Percentiles rank a stretch among this genome's conserved stretches.
phyloP scores from a whole-genome alignment of 2,797 vertebrate genomes.

The Hippopotamyrus pictus region DNA sequence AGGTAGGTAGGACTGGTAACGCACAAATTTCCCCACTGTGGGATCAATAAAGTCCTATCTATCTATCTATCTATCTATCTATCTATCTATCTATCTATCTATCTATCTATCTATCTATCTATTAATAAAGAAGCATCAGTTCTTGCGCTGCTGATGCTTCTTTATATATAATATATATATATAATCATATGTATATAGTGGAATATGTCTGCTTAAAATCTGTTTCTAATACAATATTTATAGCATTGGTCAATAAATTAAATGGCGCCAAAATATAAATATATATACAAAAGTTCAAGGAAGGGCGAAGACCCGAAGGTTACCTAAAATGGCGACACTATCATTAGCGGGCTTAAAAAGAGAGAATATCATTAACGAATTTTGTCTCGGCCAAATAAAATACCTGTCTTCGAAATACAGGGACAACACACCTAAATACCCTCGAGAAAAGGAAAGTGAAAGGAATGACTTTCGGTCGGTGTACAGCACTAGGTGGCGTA shows the following conservation, averaged over 20 bases:
- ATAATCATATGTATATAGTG: neutral
- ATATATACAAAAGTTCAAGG: neutral
- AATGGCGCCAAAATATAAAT: neutral
- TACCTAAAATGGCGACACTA: neutral
- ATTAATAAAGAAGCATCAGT: no score
- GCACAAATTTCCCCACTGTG: no score
- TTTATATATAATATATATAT: no score
- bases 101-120: no score
- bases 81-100: no score
- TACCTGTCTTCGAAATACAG: neutral
- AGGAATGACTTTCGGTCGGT: neutral
- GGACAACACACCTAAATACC: neutral
- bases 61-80: no score
- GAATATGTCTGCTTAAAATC: neutral
- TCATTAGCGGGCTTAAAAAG: neutral
- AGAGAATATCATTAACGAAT: neutral
- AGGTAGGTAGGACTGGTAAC: no score
- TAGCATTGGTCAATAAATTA: neutral
- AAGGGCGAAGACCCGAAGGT: neutral
- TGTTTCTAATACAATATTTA: neutral
- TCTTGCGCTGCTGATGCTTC: no score
- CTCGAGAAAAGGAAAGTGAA: conserved; percentile 22
- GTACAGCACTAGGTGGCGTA: neutral
- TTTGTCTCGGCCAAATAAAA: neutral
- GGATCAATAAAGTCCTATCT: no score